phyloP scores from a whole-genome alignment of 2,888 invertebrate genomes.

The Cantharis rustica region DNA sequence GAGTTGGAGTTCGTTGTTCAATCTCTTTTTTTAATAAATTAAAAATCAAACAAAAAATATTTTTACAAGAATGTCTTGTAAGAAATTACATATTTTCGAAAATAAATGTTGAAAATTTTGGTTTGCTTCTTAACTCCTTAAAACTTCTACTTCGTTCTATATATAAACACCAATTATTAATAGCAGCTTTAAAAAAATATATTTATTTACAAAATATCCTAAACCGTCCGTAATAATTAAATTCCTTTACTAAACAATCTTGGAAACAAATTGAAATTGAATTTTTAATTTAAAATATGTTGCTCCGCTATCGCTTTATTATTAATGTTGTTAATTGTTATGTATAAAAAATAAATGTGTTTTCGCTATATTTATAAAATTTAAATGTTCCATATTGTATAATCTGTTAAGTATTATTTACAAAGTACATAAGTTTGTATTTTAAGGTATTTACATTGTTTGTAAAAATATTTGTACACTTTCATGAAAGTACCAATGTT shows the following conservation, averaged over 20 bases:
- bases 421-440: constrained; percentile 21
- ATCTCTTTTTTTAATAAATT: neutral
- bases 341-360: constrained; percentile 33
- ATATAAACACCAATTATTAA: neutral
- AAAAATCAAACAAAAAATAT: neutral
- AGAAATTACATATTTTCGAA: neutral
- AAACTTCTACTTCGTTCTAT: neutral
- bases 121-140: neutral
- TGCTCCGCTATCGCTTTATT: constrained; percentile 36
- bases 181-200: neutral
- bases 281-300: constrained; percentile 22
- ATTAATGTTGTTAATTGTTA: constrained; percentile 36
- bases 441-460: constrained; percentile 26
- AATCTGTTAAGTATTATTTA: constrained; percentile 21
- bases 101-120: neutral
- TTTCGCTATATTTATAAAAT: constrained; percentile 29
- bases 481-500: constrained; percentile 29
- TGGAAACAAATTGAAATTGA: neutral
- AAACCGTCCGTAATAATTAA: neutral
- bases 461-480: constrained; percentile 36
- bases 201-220: constrained; percentile 1
- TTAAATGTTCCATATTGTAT: constrained; percentile 21
- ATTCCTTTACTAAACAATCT: neutral
- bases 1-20: neutral
- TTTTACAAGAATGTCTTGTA: neutral